These are phyloP conservation scores for Poeciliopsis turneri DNA, from an alignment of 2,797 vertebrate species.

Conservation along the genomic window DNA sequence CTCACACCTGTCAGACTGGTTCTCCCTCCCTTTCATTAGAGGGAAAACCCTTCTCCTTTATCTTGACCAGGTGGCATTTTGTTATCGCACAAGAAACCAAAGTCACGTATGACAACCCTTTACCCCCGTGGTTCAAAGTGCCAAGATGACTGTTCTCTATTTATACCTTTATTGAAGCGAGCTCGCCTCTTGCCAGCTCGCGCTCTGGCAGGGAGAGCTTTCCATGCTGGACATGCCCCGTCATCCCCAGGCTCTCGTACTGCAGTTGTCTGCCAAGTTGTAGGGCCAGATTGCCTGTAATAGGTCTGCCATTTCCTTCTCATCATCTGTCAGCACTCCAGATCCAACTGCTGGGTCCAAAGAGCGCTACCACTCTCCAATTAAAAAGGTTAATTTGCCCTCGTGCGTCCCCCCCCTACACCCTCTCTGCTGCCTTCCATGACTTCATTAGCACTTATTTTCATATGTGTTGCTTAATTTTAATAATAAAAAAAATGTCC, in stretches of 20 bases:
- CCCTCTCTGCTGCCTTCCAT: slow-evolving; percentile 41
- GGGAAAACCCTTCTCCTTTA: slow-evolving; percentile 56
- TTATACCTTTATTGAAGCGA: slow-evolving; percentile 75
- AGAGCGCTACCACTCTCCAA: slow-evolving; percentile 76
- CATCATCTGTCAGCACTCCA: slow-evolving; percentile 82
- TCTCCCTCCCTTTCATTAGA: slow-evolving; percentile 61
- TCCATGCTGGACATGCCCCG: slow-evolving; percentile 73
- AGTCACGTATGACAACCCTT: slow-evolving; percentile 68
- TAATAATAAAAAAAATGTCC: not conserved
- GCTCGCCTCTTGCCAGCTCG: slow-evolving; percentile 62
- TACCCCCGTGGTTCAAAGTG: slow-evolving; percentile 70
- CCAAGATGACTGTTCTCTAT: slow-evolving; percentile 67
- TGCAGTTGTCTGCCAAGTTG: slow-evolving; percentile 75
- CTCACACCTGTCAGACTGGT: slow-evolving; percentile 67
- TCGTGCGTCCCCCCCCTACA: slow-evolving; percentile 38
- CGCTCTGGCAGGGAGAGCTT: slow-evolving; percentile 64
- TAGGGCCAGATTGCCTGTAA: slow-evolving; percentile 80
- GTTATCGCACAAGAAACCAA: slow-evolving; percentile 66
- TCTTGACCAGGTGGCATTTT: slow-evolving; percentile 67
- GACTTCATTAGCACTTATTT: slow-evolving; percentile 73
- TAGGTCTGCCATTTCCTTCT: slow-evolving; percentile 79
- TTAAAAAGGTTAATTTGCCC: slow-evolving; percentile 84
- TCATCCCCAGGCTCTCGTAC: slow-evolving; percentile 76
- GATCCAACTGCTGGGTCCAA: slow-evolving; percentile 77
- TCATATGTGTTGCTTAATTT: slow-evolving; percentile 38